Evolutionary conservation across 2,113 vertebrate genomes (phyloP).

Genomic region (Romanogobio albipinnatus): DNA sequence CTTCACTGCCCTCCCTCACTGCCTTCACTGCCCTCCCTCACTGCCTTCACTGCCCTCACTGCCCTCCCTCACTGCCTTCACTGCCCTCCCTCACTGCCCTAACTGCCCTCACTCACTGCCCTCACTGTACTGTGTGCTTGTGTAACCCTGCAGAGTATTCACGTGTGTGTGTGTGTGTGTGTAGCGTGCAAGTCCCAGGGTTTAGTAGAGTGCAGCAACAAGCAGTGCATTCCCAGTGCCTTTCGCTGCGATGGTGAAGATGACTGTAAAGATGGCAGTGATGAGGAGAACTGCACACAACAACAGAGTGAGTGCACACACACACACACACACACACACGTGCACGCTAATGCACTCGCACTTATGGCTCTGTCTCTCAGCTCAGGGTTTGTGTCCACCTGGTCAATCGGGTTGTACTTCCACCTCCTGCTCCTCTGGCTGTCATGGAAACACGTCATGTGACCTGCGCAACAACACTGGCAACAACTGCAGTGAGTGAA

Average conservation of each 20-base stretch:
- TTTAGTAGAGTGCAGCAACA: slow-evolving; percentile 85
- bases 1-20: too few relatives aligned
- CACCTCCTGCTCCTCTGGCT: slow-evolving; percentile 77
- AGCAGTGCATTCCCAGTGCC: slow-evolving; percentile 87
- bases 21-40: too few relatives aligned
- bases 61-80: too few relatives aligned
- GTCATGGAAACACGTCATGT: slow-evolving; percentile 73
- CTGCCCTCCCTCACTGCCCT: too few relatives aligned
- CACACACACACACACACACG: slow-evolving; percentile 22
- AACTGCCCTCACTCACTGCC: too few relatives aligned
- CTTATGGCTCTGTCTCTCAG: slow-evolving; percentile 66
- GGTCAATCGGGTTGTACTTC: slow-evolving; percentile 80
- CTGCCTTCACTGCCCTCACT: too few relatives aligned
- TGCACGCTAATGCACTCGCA: background rate
- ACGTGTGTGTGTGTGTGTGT: slow-evolving; percentile 42
- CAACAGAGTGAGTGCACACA: slow-evolving; percentile 41
- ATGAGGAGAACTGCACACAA: slow-evolving; percentile 85
- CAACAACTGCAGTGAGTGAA: slow-evolving; percentile 87
- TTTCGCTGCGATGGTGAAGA: slow-evolving; percentile 92
- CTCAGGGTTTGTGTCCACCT: slow-evolving; percentile 77
- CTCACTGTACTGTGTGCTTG: background rate
- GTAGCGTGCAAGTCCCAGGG: slow-evolving; percentile 91
- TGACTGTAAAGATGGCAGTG: slow-evolving; percentile 93
- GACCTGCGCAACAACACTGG: slow-evolving; percentile 70
- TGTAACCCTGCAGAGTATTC: background rate